Evolutionary conservation across 2,113 vertebrate genomes (phyloP), one percentile per base, ranked within the genome.

Genomic region (Anarrhichthys ocellatus): DNA sequence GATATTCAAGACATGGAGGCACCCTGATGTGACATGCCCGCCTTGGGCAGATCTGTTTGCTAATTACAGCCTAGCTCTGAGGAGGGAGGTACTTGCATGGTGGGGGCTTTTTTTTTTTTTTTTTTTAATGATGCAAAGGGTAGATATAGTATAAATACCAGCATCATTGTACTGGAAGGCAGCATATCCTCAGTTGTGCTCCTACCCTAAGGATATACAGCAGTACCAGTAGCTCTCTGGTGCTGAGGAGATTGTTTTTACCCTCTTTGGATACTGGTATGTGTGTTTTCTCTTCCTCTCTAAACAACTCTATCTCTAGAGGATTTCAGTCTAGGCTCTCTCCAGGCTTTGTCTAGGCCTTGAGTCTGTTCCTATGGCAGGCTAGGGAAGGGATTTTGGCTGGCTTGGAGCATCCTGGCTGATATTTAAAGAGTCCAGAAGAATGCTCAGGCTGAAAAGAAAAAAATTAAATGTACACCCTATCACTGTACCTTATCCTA

Each of bases 91-190:
- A 95, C 95, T 96, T 94, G 91, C 89, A 70, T 83, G 90, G 84
- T 92, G 94, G 93, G 93, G 90, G 93, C 92, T 68, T 24, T 90
- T 70, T 74, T 22, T 82, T 50, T 82, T 50, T 29, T 88, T 91
- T 90, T 93, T 93, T 94, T 91, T 89, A 91, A 93, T 92, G 90
- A 94, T 92, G 90, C 67, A 87, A 63, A 75, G 87, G 91, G 92
- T 76, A 93, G 94, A 96, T 96, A 96, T 90, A 61, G 93, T 96
- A 99, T 98, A 99, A 98, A 99, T 95, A 96, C 92, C 80, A 88
- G 85, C 93, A 94, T 92, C 91, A 92, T 92, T 93, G 92, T 88
- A 88, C 90, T 78, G 78, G 91, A 93, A 85, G 92, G 92, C 94
- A 96, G 92, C 94, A 95, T 96, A 96, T 96, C 93, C 94, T 93